These are phyloP conservation scores for Semicossyphus pulcher DNA, from an alignment of 2,113 vertebrate species.

Conservation along the genomic window DNA sequence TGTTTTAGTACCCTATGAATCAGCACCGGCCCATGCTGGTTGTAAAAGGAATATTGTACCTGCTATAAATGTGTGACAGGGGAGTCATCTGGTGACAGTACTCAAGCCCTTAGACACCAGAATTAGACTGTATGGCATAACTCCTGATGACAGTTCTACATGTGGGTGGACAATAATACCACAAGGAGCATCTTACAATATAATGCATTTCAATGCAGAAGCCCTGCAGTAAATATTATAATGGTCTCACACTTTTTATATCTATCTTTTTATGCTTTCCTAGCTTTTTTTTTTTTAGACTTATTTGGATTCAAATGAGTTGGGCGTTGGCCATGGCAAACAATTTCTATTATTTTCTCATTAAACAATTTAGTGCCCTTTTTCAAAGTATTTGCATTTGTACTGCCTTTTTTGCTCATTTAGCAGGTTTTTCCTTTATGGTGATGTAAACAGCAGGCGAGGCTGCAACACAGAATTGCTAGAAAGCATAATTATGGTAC, in stretches of 20 bases:
- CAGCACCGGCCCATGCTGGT: conserved; percentile 21
- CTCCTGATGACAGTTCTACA: conserved; percentile 15
- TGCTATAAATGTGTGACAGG: conserved; percentile 45
- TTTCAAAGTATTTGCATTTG: conserved; percentile 4
- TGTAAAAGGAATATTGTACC: conserved; percentile 55
- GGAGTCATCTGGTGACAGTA: conserved; percentile 35
- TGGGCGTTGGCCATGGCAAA: neutral
- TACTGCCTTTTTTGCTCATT: conserved; percentile 2
- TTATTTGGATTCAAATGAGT: neutral
- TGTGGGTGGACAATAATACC: conserved; percentile 19
- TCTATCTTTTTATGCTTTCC: neutral
- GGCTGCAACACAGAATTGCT: conserved; percentile 9
- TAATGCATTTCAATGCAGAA: neutral
- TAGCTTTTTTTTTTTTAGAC: conserved; percentile 3
- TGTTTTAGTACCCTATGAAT: conserved; percentile 45
- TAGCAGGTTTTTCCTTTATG: conserved; percentile 1
- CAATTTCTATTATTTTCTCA: neutral
- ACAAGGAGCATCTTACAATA: conserved; percentile 2
- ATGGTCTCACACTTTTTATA: neutral
- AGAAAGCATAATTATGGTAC: conserved; percentile 23
- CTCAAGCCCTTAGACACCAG: neutral
- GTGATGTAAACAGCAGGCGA: conserved; percentile 14
- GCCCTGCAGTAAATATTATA: neutral
- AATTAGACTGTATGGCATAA: conserved; percentile 28
- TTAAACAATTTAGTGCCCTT: neutral